Conservation (phyloP, 2,797 vertebrate genomes). For the Lagorchestes hirsutus region DNA sequence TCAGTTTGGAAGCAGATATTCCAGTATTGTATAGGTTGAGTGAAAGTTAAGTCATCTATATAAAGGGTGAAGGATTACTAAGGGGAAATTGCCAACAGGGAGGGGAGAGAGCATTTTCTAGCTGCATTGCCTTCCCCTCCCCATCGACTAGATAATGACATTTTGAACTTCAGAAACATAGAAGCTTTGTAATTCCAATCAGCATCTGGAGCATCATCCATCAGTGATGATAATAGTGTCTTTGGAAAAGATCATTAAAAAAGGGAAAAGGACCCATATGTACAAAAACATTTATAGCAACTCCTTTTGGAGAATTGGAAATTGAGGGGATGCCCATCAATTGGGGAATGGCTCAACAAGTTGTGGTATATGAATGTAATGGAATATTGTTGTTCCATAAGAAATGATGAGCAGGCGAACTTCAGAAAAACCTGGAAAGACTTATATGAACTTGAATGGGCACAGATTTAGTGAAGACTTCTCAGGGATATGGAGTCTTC, state of each 20-base stretch:
- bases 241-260: neutral
- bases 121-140: neutral
- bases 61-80: neutral
- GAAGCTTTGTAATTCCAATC: neutral
- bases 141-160: neutral
- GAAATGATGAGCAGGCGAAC: too few species aligned
- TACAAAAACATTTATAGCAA: too few species aligned
- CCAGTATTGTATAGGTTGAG: neutral
- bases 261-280: too few species aligned
- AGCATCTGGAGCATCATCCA: neutral
- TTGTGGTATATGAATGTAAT: too few species aligned
- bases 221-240: neutral
- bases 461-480: too few species aligned
- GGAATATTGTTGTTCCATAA: too few species aligned
- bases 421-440: too few species aligned
- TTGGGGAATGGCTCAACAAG: too few species aligned
- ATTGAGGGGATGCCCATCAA: too few species aligned
- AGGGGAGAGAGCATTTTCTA: neutral
- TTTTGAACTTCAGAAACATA: neutral
- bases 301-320: too few species aligned
- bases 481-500: too few species aligned
- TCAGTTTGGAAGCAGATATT: neutral
- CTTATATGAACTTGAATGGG: too few species aligned
- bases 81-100: neutral
- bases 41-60: neutral